Percentiles rank a stretch among this genome's conserved stretches.
These are phyloP conservation scores for Rhagoletis pomonella DNA, from an alignment of 1,140 invertebrate genomes.

Conservation along the genomic window DNA sequence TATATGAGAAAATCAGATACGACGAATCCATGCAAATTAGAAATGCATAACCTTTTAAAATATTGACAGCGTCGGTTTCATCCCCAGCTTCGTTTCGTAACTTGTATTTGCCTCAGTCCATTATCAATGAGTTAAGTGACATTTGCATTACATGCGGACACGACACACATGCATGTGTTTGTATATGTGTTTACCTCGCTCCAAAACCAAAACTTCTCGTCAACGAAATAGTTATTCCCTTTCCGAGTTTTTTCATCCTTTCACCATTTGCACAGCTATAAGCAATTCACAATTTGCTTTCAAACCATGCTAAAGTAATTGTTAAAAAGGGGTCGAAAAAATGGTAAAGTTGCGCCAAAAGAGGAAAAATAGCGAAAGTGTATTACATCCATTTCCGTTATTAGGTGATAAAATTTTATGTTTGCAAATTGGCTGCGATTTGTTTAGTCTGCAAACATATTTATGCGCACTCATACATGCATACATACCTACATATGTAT, in stretches of 20 bases:
- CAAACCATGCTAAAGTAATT: conserved; percentile 39
- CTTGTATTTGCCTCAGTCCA: no score
- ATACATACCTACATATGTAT: background rate
- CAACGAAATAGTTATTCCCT: background rate
- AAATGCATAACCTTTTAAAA: conserved; percentile 8
- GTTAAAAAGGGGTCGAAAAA: conserved; percentile 27
- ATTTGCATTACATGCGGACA: background rate
- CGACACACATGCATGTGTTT: background rate
- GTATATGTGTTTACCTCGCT: background rate
- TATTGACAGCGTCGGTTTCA: background rate
- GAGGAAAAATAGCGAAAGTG: background rate
- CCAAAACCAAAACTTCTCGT: background rate
- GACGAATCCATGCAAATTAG: background rate
- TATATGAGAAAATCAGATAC: no score
- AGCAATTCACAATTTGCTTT: conserved; percentile 42
- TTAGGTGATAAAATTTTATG: conserved; percentile 55
- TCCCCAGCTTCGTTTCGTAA: background rate
- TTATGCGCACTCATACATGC: background rate
- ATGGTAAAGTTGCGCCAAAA: background rate
- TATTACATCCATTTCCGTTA: conserved; percentile 51
- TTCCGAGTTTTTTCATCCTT: conserved; percentile 1
- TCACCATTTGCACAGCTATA: conserved; percentile 26
- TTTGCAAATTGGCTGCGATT: conserved; percentile 45
- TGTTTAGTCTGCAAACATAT: background rate
- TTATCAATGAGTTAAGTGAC: background rate